Conservation (phyloP, 1,140 invertebrate genomes). For the Bombus huntii region DNA sequence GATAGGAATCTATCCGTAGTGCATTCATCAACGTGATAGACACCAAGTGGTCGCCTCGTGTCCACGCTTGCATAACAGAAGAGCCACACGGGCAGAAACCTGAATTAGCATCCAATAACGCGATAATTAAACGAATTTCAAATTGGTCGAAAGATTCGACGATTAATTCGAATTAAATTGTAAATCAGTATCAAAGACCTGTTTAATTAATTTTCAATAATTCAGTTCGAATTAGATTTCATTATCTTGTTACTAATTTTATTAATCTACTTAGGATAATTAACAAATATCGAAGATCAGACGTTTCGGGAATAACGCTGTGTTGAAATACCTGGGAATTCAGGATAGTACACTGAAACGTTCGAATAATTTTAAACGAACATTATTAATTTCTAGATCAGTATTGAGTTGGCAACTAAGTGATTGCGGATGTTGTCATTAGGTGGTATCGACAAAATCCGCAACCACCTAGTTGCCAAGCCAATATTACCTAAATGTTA, state of each 20-base stretch:
- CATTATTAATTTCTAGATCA: background rate
- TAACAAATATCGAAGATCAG: background rate
- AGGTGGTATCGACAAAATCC: too few species aligned
- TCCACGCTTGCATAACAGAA: background rate
- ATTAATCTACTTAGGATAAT: background rate
- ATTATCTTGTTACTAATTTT: background rate
- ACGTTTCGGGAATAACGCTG: background rate
- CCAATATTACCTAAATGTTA: background rate
- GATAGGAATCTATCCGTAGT: conserved; percentile 64
- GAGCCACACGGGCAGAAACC: background rate
- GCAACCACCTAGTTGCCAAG: too few species aligned
- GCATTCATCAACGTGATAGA: conserved; percentile 64
- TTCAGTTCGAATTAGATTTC: background rate
- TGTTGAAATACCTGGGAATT: background rate
- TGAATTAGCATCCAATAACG: background rate
- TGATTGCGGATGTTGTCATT: too few species aligned
- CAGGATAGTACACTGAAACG: too few species aligned
- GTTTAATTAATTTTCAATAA: too few species aligned
- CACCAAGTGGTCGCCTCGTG: conserved; percentile 32
- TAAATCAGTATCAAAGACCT: too few species aligned
- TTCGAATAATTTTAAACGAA: background rate
- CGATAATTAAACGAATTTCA: background rate
- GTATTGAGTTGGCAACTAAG: too few species aligned
- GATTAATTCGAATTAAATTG: background rate
- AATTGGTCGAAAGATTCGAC: background rate